Evolutionary conservation across 2,888 invertebrate species (phyloP).

Genomic region (Standfussiana lucernea): DNA sequence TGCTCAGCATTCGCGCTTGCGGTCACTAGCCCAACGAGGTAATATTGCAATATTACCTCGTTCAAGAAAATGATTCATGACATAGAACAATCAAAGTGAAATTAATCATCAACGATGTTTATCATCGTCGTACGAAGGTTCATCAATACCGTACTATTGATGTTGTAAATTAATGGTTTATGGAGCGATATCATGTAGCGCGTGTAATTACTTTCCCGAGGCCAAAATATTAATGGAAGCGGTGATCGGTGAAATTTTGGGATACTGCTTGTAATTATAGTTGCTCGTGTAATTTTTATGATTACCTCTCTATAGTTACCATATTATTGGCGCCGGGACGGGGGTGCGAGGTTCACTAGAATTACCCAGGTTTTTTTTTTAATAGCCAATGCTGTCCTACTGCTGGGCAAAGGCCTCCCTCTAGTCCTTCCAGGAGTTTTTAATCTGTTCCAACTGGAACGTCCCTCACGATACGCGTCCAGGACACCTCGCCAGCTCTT

Average conservation of each 20-base stretch:
- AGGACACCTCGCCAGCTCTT: neutral
- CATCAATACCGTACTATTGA: slow-evolving; percentile 32
- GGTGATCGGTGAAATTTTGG: slow-evolving; percentile 29
- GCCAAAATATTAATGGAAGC: slow-evolving; percentile 45
- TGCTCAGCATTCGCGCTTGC: neutral
- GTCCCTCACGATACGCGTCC: neutral
- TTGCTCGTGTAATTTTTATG: neutral
- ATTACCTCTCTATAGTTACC: neutral
- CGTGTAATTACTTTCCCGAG: slow-evolving; percentile 44
- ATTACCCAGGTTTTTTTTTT: neutral
- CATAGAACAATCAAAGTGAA: slow-evolving; percentile 9
- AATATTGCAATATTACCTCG: no score
- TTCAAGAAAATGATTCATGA: neutral
- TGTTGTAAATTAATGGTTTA: slow-evolving; percentile 35
- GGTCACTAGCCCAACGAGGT: neutral
- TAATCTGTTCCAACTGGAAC: neutral
- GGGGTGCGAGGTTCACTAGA: neutral
- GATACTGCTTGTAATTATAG: slow-evolving; percentile 7
- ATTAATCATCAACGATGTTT: slow-evolving; percentile 19
- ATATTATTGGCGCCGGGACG: no score
- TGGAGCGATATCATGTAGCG: slow-evolving; percentile 35
- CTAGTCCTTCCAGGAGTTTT: neutral
- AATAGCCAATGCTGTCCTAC: neutral
- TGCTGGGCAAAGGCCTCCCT: neutral
- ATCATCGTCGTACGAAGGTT: slow-evolving; percentile 23